Base-by-base conservation (phyloP, 2,888 invertebrate species). In the Platycheirus albimanus region DNA sequence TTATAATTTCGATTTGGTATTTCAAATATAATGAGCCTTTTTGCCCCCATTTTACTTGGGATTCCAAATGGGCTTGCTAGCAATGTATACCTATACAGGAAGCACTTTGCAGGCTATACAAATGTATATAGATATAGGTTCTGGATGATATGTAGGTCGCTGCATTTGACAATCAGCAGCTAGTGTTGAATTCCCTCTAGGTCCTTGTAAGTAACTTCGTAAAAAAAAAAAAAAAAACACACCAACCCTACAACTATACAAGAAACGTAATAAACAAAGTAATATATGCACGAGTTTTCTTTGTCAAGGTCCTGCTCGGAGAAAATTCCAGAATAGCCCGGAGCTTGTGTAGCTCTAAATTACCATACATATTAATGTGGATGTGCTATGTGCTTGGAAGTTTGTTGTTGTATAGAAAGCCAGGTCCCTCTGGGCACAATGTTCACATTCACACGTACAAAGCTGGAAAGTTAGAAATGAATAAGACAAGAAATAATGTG, bases 341-440 rank as follows among this genome's bases (percentile, higher is more conserved):
- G 13, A 33, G 30, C 70, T 58, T 51, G 30, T 45, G 36, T 51
- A 30, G 41, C 52, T 51, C 63, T 67, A 54, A 67, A 77, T 81
- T 81, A 77, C 71, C 81, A 81, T 81, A 81, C 77, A 77, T 81
- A 81, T 81, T 81, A 77, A 81, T 72, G 61, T 76, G 61, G 49
- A 47, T 63, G 71, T 71, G 52, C 38, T 71, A 47, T 63, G 71
- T 71, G 52, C 38, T 71, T 36, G 67, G 61, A 8, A 66, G 64
- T n/a, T n/a, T n/a, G n/a, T n/a, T n/a, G n/a, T 63, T 58, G 52
- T 30, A 56, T 6, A 41, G 24, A 30, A 30, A 56, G 33, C 20
- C 13, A 51, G 24, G 54, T 67, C 54, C 61, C 71, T 15, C 28
- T 49, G 77, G 81, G 71, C 8, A 15, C 13, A 41, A 2, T 15